Evolutionary conservation across 2,797 vertebrate species (phyloP), one percentile per base, ranked within the genome.

Genomic region (Bradypus variegatus): DNA sequence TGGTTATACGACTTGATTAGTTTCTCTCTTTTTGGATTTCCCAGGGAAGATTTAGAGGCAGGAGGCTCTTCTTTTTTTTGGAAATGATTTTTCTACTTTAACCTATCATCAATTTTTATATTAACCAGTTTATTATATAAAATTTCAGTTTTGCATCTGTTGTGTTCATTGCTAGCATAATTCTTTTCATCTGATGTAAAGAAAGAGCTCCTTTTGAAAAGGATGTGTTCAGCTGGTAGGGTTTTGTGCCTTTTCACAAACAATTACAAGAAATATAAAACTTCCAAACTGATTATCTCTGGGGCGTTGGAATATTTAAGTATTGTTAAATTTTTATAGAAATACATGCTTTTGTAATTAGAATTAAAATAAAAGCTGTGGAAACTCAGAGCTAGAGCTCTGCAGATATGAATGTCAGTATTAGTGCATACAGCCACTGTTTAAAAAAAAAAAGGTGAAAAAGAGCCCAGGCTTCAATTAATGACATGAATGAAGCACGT

Each of bases 191-290:
- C 19, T 29, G 29, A 31, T 69, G n/a, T 65, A 75, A 76, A 55
- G 38, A 41, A 60, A 65, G 80, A 67, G 31, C 33, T 67, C 15
- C 33, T 89, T 64, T 82, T 78, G 58, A 41, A 78, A 65, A 85
- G 36, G 8, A 23, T 88, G 27, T 64, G 11, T 88, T 78, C 41
- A 62, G 2, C 36, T 75, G 75, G 38, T 60, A 77, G 8, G 31
- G 38, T 76, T 89, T 81, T 89, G 48, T 81, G 69, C 23, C 33
- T 87, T 93, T 93, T 86, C 15, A 82, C 38, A 83, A 50, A 69
- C 13, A 48, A 41, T 75, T 55, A 65, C 9, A 84, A 92, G 76
- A 86, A 92, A 79, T 58, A 73, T 7, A 88, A 29, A 78, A 81
- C 89, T 93, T 85, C 41, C 48, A 73, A 70, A 75, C 87, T 84